Evolutionary conservation across 2,888 invertebrate genomes (phyloP), one percentile per base, ranked within the genome.

Genomic region (Sisyra nigra): DNA sequence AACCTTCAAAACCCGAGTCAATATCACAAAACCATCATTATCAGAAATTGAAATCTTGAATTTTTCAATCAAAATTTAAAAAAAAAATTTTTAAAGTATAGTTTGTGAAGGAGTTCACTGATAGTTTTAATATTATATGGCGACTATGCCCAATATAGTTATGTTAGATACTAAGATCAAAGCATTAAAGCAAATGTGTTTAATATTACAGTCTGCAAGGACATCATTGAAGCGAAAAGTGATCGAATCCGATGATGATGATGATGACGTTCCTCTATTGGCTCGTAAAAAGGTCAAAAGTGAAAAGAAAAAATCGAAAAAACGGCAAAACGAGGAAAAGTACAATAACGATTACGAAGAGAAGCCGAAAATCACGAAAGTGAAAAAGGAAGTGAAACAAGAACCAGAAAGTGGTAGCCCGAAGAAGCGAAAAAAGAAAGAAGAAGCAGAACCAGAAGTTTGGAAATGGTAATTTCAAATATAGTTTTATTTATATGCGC

Each of bases 391-490:
- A 36, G 61, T 61, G 51, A 63, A 63, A 31, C 52, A 52, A 48
- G 48, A 53, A 43, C 51, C 58, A 40, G 54, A 54, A 42, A 54
- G 57, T 34, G 55, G 65, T 52, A 66, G 71, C 51, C 75, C 76
- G 38, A 73, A 72, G 34, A 80, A 78, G 50, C 74, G 72, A 44
- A 84, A 80, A 59, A 85, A 85, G 59, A 83, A 84, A 57, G 79
- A 80, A 51, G 87, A 87, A 42, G 83, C 85, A 49, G 76, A 78
- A 51, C 75, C 71, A 53, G 85, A 88, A 65, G 88, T 89, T 45
- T 89, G 89, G 89, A 84, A 87, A 72, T 89, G 89, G 89, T 88
- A 66, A 71, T 72, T 61, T 24, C 3, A 24, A 24, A 24, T 24
- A 24, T 24, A 5, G 24, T 7, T 5, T 24, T 24, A 24, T 24